A percentile compares a stretch with the other conserved stretches of the same genome.
Evolutionary conservation across 2,888 invertebrate species (phyloP).

Genomic region (Meteorus colon): DNA sequence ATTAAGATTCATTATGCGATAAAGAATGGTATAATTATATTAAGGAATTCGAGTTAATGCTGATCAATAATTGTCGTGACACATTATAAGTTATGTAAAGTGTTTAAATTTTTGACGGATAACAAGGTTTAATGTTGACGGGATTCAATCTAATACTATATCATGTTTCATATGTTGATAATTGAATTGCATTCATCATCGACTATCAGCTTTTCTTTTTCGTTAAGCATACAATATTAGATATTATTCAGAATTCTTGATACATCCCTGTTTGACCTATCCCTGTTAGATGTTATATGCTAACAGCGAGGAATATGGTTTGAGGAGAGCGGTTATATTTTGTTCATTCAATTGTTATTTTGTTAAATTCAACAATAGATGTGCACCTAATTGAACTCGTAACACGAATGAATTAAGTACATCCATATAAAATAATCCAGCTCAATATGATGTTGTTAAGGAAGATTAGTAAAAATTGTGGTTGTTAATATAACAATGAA

Average conservation of each 20-base stretch:
- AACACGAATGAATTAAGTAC: constrained; percentile 23
- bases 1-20: constrained; percentile 37
- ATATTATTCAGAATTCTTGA: not conserved
- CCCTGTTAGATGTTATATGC: constrained; percentile 65
- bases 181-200: not conserved
- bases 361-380: constrained; percentile 50
- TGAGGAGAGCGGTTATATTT: constrained; percentile 47
- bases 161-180: not conserved
- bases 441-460: not conserved
- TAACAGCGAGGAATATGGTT: constrained; percentile 64
- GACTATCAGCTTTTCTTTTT: not conserved
- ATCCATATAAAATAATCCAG: constrained; percentile 32
- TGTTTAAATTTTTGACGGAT: not conserved
- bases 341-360: constrained; percentile 44
- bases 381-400: constrained; percentile 17
- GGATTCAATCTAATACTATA: not conserved
- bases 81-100: constrained; percentile 10
- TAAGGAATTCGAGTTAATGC: constrained; percentile 33
- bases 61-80: not conserved
- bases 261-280: constrained; percentile 51
- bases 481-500: constrained; percentile 7
- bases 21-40: not conserved
- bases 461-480: not conserved
- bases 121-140: not conserved
- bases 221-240: not conserved